A percentile compares a stretch with the other conserved stretches of the same genome.
Conservation (phyloP, 1,140 invertebrate species). For the Lasioglossum baleicum region DNA sequence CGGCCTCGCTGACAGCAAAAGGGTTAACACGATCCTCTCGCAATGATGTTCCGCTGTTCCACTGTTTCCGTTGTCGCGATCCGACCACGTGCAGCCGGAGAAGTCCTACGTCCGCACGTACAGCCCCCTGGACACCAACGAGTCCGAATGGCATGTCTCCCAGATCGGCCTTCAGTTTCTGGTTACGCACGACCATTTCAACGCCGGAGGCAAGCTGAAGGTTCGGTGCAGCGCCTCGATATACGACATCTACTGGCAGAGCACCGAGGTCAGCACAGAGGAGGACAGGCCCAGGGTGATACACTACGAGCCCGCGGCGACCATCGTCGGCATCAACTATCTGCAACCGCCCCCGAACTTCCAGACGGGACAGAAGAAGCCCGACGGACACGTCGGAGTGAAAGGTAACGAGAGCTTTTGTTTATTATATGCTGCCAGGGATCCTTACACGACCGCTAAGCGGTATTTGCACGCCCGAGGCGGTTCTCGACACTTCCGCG, state of each 20-base stretch:
- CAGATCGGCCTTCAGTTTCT: constrained; percentile 80
- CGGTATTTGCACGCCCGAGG: too few species aligned
- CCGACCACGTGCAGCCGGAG: constrained; percentile 59
- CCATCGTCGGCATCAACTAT: constrained; percentile 77
- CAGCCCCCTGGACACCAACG: constrained; percentile 68
- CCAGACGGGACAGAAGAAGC: constrained; percentile 77
- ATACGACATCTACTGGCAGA: constrained; percentile 83
- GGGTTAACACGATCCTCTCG: too few species aligned
- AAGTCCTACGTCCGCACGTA: constrained; percentile 66
- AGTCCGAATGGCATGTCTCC: constrained; percentile 71
- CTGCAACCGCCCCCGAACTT: constrained; percentile 78
- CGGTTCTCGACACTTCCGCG: too few species aligned
- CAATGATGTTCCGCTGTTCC: neutral
- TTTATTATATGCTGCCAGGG: too few species aligned
- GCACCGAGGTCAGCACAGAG: constrained; percentile 82
- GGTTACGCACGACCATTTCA: constrained; percentile 80
- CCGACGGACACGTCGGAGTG: constrained; percentile 76
- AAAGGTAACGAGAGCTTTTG: constrained; percentile 69
- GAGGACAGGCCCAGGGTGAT: constrained; percentile 77
- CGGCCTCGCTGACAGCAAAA: too few species aligned
- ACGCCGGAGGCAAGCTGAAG: constrained; percentile 81
- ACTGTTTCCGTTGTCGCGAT: neutral
- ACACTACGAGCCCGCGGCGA: constrained; percentile 70
- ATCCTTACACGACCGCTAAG: too few species aligned
- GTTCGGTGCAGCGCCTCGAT: constrained; percentile 83